phyloP scores from a whole-genome alignment of 2,888 invertebrate species.

The Thysanoteuthis rhombus region DNA sequence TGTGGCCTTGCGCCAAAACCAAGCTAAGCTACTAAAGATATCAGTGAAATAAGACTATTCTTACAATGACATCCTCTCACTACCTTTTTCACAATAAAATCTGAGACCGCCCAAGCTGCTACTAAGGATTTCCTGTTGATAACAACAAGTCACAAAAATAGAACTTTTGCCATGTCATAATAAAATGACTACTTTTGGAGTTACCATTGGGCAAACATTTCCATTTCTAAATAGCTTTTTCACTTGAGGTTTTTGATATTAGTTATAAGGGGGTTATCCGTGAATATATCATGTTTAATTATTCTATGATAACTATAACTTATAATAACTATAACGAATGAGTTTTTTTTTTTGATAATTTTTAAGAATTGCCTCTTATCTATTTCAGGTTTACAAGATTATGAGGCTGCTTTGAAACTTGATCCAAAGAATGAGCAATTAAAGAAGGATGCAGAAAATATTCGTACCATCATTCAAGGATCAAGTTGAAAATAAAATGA shows the following conservation, averaged over 20 bases:
- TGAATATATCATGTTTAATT: no score
- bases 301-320: background rate
- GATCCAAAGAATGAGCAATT: conserved; percentile 75
- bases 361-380: background rate
- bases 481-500: conserved; percentile 34
- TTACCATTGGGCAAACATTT: no score
- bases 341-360: no score
- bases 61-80: background rate
- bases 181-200: no score
- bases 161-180: no score
- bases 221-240: no score
- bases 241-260: no score
- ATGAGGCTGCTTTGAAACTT: conserved; percentile 79
- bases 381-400: conserved; percentile 74
- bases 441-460: conserved; percentile 72
- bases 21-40: no score
- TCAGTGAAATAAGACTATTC: background rate
- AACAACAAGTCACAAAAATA: background rate
- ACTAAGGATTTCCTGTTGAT: background rate
- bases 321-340: background rate
- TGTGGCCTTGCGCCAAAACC: no score
- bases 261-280: no score
- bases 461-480: conserved; percentile 60
- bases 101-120: background rate
- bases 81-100: no score